Conservation (phyloP, 2,797 vertebrate species). For the Ambastaia sidthimunki region DNA sequence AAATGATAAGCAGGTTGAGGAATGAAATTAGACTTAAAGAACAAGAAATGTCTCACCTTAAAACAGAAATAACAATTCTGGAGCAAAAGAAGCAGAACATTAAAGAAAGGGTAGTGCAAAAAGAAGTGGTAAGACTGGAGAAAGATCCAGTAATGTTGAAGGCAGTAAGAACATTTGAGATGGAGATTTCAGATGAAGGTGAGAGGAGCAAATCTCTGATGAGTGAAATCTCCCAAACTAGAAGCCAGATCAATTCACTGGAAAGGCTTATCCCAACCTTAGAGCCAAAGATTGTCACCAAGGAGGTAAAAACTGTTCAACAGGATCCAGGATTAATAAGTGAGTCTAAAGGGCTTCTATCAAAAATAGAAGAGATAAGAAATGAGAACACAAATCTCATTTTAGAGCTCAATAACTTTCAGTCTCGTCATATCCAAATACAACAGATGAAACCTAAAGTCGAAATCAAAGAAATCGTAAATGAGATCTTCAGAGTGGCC, state of each 20-base stretch:
- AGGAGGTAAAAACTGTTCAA: slow-evolving; percentile 91
- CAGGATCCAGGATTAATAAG: slow-evolving; percentile 85
- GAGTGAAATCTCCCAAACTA: slow-evolving; percentile 81
- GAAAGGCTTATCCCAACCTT: slow-evolving; percentile 86
- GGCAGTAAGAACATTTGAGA: slow-evolving; percentile 78
- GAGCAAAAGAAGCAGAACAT: slow-evolving; percentile 84
- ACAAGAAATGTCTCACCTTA: slow-evolving; percentile 78
- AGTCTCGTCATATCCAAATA: slow-evolving; percentile 72
- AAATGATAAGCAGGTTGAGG: slow-evolving; percentile 79
- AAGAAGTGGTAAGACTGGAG: slow-evolving; percentile 91
- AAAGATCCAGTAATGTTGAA: slow-evolving; percentile 88
- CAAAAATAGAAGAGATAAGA: slow-evolving; percentile 79
- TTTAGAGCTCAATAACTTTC: slow-evolving; percentile 78
- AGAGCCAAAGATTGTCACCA: slow-evolving; percentile 90
- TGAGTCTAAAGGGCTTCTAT: slow-evolving; percentile 79
- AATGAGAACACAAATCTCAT: slow-evolving; percentile 73
- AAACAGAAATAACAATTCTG: slow-evolving; percentile 84
- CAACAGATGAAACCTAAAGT: slow-evolving; percentile 81
- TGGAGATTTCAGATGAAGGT: slow-evolving; percentile 82
- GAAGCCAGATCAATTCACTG: slow-evolving; percentile 82
- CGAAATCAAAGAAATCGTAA: slow-evolving; percentile 90
- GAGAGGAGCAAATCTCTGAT: slow-evolving; percentile 76
- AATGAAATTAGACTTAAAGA: slow-evolving; percentile 74
- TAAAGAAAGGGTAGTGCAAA: slow-evolving; percentile 88
- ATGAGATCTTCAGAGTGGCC: slow-evolving; percentile 87